Evolutionary conservation across 2,113 vertebrate genomes (phyloP).

Genomic region (Rhinolophus sinicus): DNA sequence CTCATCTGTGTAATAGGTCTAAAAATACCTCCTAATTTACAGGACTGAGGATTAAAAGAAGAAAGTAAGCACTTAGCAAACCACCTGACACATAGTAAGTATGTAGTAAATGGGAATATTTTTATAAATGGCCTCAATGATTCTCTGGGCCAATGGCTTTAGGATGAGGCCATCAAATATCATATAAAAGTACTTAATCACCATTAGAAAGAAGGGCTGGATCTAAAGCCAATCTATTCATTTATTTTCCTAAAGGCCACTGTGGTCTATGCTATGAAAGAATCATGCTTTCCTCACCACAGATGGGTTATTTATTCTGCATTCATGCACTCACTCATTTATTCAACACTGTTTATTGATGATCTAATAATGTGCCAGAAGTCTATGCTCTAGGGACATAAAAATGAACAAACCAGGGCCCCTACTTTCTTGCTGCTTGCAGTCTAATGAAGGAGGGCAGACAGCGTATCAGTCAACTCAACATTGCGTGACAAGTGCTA

Average conservation of each 20-base stretch:
- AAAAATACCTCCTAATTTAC: neutral
- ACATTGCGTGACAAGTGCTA: neutral
- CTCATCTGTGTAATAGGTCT: neutral
- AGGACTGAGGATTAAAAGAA: neutral
- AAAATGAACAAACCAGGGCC: neutral
- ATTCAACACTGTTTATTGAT: neutral
- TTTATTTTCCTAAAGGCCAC: neutral
- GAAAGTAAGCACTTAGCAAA: neutral
- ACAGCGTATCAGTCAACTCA: neutral
- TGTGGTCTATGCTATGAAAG: neutral
- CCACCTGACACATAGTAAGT: neutral
- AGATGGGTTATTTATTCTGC: neutral
- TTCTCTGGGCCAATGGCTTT: neutral
- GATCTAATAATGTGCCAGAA: neutral
- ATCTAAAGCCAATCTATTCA: neutral
- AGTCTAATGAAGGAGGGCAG: neutral
- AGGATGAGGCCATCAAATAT: neutral
- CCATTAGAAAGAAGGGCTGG: neutral
- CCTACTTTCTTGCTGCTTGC: neutral
- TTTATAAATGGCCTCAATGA: neutral
- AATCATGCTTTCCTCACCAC: neutral
- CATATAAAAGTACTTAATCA: neutral
- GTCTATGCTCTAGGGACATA: neutral
- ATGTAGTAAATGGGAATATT: neutral
- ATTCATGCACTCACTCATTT: neutral